These are phyloP conservation scores for Tuta absoluta DNA, from an alignment of 2,888 invertebrate species.

Conservation along the genomic window DNA sequence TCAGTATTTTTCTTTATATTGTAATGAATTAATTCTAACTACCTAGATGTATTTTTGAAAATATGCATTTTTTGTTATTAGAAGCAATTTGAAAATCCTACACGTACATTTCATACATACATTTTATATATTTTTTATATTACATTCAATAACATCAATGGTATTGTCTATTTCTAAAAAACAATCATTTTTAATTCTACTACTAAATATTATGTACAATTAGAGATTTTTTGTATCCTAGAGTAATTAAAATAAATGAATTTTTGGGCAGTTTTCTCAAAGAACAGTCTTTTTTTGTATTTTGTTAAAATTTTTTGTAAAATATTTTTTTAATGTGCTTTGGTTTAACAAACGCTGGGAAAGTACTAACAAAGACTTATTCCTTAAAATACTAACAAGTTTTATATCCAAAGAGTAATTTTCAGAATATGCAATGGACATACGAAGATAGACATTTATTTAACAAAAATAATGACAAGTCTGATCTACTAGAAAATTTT, in stretches of 20 bases:
- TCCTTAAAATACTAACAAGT: background rate
- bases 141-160: slow-evolving; percentile 38
- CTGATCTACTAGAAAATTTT: too few relatives aligned
- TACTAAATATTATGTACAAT: slow-evolving; percentile 17
- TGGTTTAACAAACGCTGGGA: slow-evolving; percentile 31
- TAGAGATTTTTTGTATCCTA: slow-evolving; percentile 19
- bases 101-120: slow-evolving; percentile 32
- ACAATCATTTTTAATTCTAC: slow-evolving; percentile 29
- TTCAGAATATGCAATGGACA: background rate
- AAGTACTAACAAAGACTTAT: background rate
- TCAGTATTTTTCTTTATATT: background rate
- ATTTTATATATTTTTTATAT: slow-evolving; percentile 24
- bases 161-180: slow-evolving; percentile 42
- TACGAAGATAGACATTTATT: slow-evolving; percentile 8
- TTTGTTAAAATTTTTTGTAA: slow-evolving; percentile 4
- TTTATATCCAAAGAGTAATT: background rate
- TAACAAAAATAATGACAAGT: slow-evolving; percentile 16
- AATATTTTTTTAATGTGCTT: slow-evolving; percentile 32
- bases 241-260: slow-evolving; percentile 21
- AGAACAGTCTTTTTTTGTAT: slow-evolving; percentile 42
- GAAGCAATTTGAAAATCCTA: slow-evolving; percentile 16
- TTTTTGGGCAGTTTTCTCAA: slow-evolving; percentile 43
- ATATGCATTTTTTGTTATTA: background rate
- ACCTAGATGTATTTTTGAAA: slow-evolving; percentile 8
- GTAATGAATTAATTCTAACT: background rate